phyloP scores from a whole-genome alignment of 2,888 invertebrate genomes.

The Rhagophthalmus giganteus region DNA sequence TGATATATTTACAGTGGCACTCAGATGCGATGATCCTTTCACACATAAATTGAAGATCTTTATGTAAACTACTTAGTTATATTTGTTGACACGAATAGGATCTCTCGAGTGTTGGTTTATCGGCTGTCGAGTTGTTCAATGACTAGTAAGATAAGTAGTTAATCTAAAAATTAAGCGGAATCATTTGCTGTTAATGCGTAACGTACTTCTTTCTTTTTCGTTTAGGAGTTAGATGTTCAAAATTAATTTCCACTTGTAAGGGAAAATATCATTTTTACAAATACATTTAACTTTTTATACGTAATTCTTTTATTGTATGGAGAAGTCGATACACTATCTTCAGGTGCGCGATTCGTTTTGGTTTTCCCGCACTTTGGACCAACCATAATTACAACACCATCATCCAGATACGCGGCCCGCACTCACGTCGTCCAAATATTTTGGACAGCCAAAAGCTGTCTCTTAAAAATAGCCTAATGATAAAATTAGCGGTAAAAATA shows the following conservation, averaged over 20 bases:
- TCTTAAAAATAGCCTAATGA: no score
- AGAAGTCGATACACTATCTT: no score
- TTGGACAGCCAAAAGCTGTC: no score
- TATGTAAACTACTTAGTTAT: slow-evolving; percentile 40
- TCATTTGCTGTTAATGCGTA: slow-evolving; percentile 2
- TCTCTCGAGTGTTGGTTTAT: slow-evolving; percentile 34
- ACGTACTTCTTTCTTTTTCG: background rate
- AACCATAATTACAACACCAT: no score
- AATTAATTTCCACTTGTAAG: no score
- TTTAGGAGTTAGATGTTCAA: background rate
- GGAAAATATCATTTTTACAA: no score
- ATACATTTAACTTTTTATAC: no score
- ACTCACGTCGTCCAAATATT: no score
- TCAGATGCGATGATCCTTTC: slow-evolving; percentile 32
- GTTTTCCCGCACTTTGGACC: no score
- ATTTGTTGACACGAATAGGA: slow-evolving; percentile 34
- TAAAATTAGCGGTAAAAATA: no score
- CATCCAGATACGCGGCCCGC: no score
- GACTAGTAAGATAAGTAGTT: slow-evolving; percentile 2
- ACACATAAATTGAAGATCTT: slow-evolving; percentile 36
- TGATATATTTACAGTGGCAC: slow-evolving; percentile 33
- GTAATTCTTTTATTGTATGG: no score
- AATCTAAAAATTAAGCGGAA: background rate
- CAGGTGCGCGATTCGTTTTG: background rate
- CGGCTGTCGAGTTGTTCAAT: slow-evolving; percentile 33